phyloP scores from a whole-genome alignment of 2,113 vertebrate genomes.

The Symphodus melops region DNA sequence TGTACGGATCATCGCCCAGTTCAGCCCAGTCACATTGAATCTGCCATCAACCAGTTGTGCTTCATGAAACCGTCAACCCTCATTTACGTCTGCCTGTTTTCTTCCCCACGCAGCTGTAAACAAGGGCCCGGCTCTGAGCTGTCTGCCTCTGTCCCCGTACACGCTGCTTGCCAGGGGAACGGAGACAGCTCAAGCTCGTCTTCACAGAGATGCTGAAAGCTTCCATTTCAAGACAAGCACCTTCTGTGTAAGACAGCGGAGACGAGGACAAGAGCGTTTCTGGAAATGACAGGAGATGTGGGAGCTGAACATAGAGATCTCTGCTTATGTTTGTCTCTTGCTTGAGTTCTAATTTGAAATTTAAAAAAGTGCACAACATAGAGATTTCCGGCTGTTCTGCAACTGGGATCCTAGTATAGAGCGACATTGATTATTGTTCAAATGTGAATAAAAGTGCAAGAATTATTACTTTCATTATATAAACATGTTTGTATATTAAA shows the following conservation, averaged over 20 bases:
- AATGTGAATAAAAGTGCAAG: neutral
- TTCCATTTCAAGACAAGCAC: conserved; percentile 85
- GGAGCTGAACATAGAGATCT: conserved; percentile 71
- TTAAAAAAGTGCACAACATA: neutral
- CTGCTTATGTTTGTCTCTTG: conserved; percentile 64
- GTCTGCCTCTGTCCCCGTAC: conserved; percentile 81
- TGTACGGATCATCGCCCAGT: conserved; percentile 99
- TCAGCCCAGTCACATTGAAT: conserved; percentile 99
- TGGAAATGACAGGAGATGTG: conserved; percentile 83
- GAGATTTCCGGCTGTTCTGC: neutral
- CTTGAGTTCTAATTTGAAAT: conserved; percentile 75
- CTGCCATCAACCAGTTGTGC: conserved; percentile 95
- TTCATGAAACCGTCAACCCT: conserved; percentile 98
- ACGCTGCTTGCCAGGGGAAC: conserved; percentile 76
- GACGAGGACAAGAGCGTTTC: conserved; percentile 82
- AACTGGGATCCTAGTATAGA: neutral
- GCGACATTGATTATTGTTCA: neutral
- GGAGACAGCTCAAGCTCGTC: conserved; percentile 82
- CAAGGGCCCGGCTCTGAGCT: conserved; percentile 89
- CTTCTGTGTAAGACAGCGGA: conserved; percentile 71
- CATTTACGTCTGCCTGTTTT: conserved; percentile 97
- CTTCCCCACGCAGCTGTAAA: conserved; percentile 90
- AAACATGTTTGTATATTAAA: neutral
- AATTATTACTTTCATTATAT: too few relatives aligned
- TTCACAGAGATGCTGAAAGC: conserved; percentile 83